Base-by-base conservation (phyloP, 2,888 invertebrate genomes). In the Leptarthrus brevirostris region DNA sequence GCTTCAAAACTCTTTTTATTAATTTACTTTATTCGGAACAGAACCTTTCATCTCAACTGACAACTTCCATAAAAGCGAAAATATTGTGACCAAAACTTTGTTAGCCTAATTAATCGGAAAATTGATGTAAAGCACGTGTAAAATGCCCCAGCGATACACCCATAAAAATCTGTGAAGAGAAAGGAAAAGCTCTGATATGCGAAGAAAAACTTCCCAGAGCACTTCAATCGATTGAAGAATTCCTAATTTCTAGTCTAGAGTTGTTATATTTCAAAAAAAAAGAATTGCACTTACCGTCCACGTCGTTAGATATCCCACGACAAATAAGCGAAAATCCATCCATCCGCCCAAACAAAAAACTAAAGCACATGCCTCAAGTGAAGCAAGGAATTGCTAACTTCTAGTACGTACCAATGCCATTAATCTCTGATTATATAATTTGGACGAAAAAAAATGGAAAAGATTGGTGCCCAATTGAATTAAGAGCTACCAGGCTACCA, bases 401-500 rank as follows among this genome's bases (percentile, higher is more conserved):
- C 66, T 24, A 24, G 14, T 49, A 66, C 16, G 8, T n/a, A n/a
- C n/a, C n/a, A n/a, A n/a, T 18, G 53, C 26, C 49, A 49, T 36
- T 66, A 47, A 47, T 49, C 47, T 16, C 47, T 18, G 66, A 66
- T 66, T 66, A 49, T 66, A 66, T 66, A 66, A 49, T 66, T 66
- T 16, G n/a, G n/a, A 44, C 12, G n/a, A 44, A 14, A 44, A 34
- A 36, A 36, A 61, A 58, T 36, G 20, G n/a, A n/a, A n/a, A n/a
- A n/a, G n/a, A n/a, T n/a, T n/a, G n/a, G n/a, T n/a, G n/a, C n/a
- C n/a, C n/a, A n/a, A n/a, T n/a, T n/a, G n/a, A n/a, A n/a, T n/a
- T n/a, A n/a, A n/a, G n/a, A n/a, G n/a, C n/a, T n/a, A n/a, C n/a
- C n/a, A n/a, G n/a, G n/a, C n/a, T n/a, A n/a, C n/a, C n/a, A n/a